Percentiles rank a stretch among this genome's conserved stretches.
Evolutionary conservation across 2,113 vertebrate genomes (phyloP).

Genomic region (Psilopsiagon aymara): DNA sequence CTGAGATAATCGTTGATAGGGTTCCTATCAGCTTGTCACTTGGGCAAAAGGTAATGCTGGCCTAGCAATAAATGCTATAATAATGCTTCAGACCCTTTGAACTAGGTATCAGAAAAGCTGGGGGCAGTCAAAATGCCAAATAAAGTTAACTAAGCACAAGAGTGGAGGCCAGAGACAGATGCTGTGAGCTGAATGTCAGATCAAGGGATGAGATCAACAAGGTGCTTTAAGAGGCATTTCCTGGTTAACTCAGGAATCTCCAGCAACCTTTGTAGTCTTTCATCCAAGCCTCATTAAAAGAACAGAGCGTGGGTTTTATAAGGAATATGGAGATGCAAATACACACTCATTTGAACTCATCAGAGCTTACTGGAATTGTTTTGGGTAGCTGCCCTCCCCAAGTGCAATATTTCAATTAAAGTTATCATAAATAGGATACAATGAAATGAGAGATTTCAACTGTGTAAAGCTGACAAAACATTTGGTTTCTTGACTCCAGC

Average conservation of each 20-base stretch:
- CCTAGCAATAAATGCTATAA: neutral
- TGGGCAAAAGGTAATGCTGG: neutral
- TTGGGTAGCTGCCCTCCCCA: neutral
- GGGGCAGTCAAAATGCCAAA: conserved; percentile 13
- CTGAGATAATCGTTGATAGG: neutral
- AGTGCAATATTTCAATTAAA: neutral
- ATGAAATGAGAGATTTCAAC: neutral
- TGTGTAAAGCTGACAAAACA: neutral
- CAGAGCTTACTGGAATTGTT: neutral
- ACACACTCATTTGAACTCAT: neutral
- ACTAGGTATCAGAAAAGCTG: conserved; percentile 17
- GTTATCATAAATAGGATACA: neutral
- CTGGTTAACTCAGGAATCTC: conserved; percentile 2
- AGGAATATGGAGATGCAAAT: neutral
- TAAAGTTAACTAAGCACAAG: conserved; percentile 23
- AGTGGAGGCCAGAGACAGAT: neutral
- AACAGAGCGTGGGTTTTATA: neutral
- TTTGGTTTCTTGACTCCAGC: neutral
- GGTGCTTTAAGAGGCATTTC: conserved; percentile 26
- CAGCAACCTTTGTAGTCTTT: neutral
- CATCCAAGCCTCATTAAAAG: neutral
- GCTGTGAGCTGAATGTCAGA: conserved; percentile 4
- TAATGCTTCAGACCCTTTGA: neutral
- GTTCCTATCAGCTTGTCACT: neutral
- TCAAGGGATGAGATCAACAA: neutral